phyloP scores from a whole-genome alignment of 2,888 invertebrate species.

The Gymnosoma rotundatum region DNA sequence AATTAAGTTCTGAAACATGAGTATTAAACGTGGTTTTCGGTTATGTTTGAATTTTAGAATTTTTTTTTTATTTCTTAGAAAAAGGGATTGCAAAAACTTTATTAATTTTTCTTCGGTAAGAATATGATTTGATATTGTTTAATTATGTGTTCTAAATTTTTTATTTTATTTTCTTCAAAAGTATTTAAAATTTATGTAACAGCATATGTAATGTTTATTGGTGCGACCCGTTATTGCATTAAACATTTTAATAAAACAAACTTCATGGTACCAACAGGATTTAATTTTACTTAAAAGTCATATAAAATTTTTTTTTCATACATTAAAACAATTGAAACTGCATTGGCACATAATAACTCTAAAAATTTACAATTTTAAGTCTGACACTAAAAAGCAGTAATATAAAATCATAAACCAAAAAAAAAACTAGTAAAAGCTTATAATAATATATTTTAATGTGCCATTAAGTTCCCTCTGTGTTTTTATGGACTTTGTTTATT shows the following conservation, averaged over 20 bases:
- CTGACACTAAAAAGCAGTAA: background rate
- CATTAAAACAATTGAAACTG: slow-evolving; percentile 35
- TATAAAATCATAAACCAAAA: slow-evolving; percentile 5
- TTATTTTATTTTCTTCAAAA: too few relatives aligned
- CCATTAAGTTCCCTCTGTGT: slow-evolving; percentile 53
- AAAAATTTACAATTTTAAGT: background rate
- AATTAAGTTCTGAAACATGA: too few relatives aligned
- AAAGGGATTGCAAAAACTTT: too few relatives aligned
- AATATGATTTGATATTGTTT: too few relatives aligned
- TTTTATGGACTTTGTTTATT: slow-evolving; percentile 40
- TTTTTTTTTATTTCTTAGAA: too few relatives aligned
- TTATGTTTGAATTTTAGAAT: too few relatives aligned
- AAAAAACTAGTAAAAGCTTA: slow-evolving; percentile 40
- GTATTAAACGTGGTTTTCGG: too few relatives aligned
- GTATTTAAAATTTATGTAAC: too few relatives aligned
- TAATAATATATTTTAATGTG: slow-evolving; percentile 67
- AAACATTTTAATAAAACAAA: background rate
- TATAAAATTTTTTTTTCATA: background rate
- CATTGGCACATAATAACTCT: slow-evolving; percentile 1
- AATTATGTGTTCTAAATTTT: too few relatives aligned
- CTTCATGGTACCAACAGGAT: slow-evolving; percentile 1
- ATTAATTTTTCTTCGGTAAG: too few relatives aligned
- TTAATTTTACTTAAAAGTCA: slow-evolving; percentile 31
- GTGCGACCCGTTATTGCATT: too few relatives aligned
- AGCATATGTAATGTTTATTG: too few relatives aligned